These are phyloP conservation scores for Hybognathus amarus DNA, from an alignment of 2,797 vertebrate genomes.

Conservation along the genomic window DNA sequence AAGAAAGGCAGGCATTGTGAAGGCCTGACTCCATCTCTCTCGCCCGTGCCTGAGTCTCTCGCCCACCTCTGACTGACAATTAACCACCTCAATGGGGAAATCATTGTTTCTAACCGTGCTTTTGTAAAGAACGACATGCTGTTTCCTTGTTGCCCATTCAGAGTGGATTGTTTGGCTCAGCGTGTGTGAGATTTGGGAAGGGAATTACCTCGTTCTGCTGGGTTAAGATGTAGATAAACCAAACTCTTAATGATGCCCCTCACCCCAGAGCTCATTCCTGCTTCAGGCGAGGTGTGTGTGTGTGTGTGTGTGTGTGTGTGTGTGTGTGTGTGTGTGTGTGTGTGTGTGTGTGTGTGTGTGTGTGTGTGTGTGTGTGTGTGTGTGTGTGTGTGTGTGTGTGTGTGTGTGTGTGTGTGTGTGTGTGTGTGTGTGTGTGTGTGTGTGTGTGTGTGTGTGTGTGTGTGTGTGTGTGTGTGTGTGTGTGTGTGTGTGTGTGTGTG, in stretches of 20 bases:
- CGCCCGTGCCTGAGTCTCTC: constrained; percentile 58
- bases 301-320: constrained; percentile 75
- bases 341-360: constrained; percentile 74
- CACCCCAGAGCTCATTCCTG: constrained; percentile 73
- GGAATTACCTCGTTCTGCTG: constrained; percentile 68
- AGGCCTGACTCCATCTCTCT: constrained; percentile 52
- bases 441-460: constrained; percentile 75
- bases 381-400: constrained; percentile 74
- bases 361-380: constrained; percentile 75
- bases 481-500: constrained; percentile 75
- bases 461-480: constrained; percentile 75
- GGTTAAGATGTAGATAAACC: constrained; percentile 70
- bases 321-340: constrained; percentile 76
- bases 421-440: constrained; percentile 74
- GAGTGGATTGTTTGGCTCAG: constrained; percentile 63
- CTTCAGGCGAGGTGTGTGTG: constrained; percentile 72
- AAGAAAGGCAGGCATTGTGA: constrained; percentile 78
- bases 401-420: constrained; percentile 75
- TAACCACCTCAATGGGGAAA: constrained; percentile 70
- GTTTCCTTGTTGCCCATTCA: constrained; percentile 69
- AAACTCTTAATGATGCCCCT: constrained; percentile 66
- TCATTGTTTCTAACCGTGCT: constrained; percentile 76
- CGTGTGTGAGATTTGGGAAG: constrained; percentile 71
- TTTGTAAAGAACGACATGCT: constrained; percentile 71
- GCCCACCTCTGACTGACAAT: constrained; percentile 67